These are phyloP conservation scores for Bacillus rossius DNA, from an alignment of 1,140 invertebrate genomes.

Conservation along the genomic window DNA sequence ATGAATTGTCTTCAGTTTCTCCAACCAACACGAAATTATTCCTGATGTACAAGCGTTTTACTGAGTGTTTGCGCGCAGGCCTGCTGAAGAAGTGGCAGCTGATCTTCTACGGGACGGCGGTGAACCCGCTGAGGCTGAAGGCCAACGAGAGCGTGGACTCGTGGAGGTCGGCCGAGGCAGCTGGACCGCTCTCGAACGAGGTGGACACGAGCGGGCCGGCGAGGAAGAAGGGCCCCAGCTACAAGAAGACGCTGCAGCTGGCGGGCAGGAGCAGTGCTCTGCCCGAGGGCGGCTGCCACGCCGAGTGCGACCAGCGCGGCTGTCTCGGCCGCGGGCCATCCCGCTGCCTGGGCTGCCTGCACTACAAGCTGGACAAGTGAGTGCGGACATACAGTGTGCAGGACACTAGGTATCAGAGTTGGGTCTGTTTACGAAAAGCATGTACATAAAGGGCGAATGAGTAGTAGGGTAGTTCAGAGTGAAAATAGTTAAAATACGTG, in stretches of 20 bases:
- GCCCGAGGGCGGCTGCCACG: conserved; percentile 2
- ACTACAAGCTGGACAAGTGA: conserved; percentile 17
- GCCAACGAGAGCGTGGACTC: neutral
- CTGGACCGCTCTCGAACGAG: neutral
- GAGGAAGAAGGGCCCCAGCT: no score
- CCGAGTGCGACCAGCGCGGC: conserved; percentile 11
- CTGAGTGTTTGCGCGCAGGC: conserved; percentile 25
- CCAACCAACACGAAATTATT: no score
- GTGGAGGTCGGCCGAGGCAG: neutral
- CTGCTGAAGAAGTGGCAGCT: conserved; percentile 44
- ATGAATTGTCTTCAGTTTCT: no score
- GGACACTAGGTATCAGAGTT: no score
- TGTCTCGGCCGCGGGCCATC: conserved; percentile 8
- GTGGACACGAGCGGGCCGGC: neutral
- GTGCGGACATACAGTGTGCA: no score
- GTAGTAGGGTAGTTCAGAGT: no score
- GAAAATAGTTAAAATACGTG: no score
- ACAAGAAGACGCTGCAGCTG: no score
- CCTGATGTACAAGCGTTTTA: no score
- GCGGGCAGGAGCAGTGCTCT: neutral
- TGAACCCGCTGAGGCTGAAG: conserved; percentile 32
- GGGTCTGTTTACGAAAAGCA: no score
- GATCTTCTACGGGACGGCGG: conserved; percentile 46
- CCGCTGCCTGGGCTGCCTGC: conserved; percentile 12
- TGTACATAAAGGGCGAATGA: no score